Conservation (phyloP, 2,888 invertebrate species). For the Zhuqinia jingwanae region DNA sequence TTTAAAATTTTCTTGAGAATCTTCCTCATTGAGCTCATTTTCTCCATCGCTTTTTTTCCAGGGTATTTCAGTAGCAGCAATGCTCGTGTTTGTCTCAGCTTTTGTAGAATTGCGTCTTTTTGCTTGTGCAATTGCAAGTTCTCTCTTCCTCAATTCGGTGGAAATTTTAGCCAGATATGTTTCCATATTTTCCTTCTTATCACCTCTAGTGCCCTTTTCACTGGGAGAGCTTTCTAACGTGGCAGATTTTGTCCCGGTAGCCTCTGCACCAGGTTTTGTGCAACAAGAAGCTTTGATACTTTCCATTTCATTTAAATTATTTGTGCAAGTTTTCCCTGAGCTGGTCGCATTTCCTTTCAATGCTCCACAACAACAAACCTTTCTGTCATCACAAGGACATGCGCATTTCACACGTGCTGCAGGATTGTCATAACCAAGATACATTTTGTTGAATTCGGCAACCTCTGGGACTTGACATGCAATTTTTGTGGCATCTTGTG, state of each 20-base stretch:
- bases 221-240: no score
- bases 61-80: neutral
- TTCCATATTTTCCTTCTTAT: neutral
- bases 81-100: neutral
- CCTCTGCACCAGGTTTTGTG: no score
- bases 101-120: neutral
- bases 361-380: slow-evolving; percentile 21
- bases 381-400: slow-evolving; percentile 53
- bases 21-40: neutral
- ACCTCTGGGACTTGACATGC: slow-evolving; percentile 63
- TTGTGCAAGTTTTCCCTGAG: neutral
- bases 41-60: neutral
- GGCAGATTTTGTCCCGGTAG: no score
- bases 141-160: slow-evolving; percentile 20
- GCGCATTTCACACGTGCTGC: slow-evolving; percentile 51
- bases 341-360: neutral
- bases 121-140: neutral
- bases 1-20: neutral
- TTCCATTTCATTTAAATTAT: slow-evolving; percentile 8
- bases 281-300: slow-evolving; percentile 36
- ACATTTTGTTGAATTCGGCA: slow-evolving; percentile 69
- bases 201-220: neutral
- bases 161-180: slow-evolving; percentile 19
- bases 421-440: slow-evolving; percentile 57
- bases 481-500: slow-evolving; percentile 15